These are phyloP conservation scores for Heliconius cydno DNA, from an alignment of 2,888 invertebrate species.

Conservation along the genomic window DNA sequence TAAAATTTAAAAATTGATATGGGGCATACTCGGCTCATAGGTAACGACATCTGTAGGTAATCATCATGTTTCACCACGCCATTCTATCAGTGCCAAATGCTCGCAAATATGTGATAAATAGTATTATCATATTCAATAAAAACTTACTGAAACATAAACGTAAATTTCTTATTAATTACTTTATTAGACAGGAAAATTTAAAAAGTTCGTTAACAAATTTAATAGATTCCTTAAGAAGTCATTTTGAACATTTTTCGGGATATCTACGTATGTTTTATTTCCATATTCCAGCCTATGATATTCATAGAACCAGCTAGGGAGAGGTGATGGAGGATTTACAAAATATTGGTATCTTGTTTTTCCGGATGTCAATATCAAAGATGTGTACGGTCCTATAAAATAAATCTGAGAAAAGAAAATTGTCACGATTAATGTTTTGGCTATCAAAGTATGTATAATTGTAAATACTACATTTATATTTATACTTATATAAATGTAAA, in stretches of 20 bases:
- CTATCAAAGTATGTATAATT: too few species aligned
- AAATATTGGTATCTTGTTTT: slow-evolving; percentile 58
- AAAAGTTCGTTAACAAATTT: slow-evolving; percentile 48
- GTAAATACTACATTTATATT: too few species aligned
- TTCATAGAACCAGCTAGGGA: slow-evolving; percentile 64
- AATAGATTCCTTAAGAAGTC: slow-evolving; percentile 54
- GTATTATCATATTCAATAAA: background rate
- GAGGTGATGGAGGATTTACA: slow-evolving; percentile 52
- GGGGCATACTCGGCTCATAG: too few species aligned
- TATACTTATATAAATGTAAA: too few species aligned
- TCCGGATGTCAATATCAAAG: slow-evolving; percentile 54
- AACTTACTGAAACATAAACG: background rate
- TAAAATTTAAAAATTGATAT: too few species aligned
- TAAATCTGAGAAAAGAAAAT: slow-evolving; percentile 56
- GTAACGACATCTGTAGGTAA: too few species aligned
- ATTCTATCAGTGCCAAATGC: too few species aligned
- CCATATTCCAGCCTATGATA: slow-evolving; percentile 46
- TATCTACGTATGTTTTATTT: slow-evolving; percentile 47
- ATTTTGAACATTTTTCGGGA: slow-evolving; percentile 55
- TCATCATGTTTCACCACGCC: too few species aligned
- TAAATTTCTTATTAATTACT: background rate
- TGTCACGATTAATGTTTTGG: too few species aligned
- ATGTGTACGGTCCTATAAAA: slow-evolving; percentile 58
- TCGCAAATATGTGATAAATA: too few species aligned
- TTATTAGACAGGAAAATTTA: slow-evolving; percentile 52